Conservation (phyloP, 2,797 vertebrate species). For the Acridotheres tristis region DNA sequence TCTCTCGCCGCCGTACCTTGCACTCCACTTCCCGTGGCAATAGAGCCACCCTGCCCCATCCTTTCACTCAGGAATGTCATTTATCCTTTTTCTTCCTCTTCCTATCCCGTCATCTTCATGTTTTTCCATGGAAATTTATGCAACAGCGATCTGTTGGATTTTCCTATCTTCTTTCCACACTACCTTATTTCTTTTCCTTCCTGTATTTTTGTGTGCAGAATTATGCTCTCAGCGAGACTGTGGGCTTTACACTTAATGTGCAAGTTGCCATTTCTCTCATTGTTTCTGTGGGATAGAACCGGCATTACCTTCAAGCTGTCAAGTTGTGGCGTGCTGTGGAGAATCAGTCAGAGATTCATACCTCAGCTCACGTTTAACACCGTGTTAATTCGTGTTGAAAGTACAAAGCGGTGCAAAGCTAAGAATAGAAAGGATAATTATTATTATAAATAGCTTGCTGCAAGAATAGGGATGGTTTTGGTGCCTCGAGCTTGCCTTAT, state of each 20-base stretch:
- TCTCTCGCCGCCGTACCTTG: fast-evolving
- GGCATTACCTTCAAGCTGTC: background rate
- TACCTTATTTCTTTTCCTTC: background rate
- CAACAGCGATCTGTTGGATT: fast-evolving
- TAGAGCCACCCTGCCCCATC: background rate
- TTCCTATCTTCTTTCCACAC: fast-evolving
- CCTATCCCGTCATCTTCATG: fast-evolving
- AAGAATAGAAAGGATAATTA: constrained; percentile 38
- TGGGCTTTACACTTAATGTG: background rate
- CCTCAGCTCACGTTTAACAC: background rate
- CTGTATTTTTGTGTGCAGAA: background rate
- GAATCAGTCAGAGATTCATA: background rate
- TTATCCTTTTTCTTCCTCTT: background rate
- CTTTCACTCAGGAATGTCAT: background rate
- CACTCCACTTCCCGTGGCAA: fast-evolving
- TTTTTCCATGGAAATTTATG: background rate
- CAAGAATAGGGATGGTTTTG: background rate
- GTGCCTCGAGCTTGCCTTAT: background rate
- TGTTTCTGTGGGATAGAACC: background rate
- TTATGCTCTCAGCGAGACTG: background rate
- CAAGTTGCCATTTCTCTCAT: background rate
- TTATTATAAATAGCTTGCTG: constrained; percentile 64
- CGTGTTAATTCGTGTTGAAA: constrained; percentile 39
- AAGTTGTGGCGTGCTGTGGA: background rate
- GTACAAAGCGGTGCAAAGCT: constrained; percentile 51